These are phyloP conservation scores for Drosophila bocqueti DNA, from an alignment of 1,140 invertebrate species.

Conservation along the genomic window DNA sequence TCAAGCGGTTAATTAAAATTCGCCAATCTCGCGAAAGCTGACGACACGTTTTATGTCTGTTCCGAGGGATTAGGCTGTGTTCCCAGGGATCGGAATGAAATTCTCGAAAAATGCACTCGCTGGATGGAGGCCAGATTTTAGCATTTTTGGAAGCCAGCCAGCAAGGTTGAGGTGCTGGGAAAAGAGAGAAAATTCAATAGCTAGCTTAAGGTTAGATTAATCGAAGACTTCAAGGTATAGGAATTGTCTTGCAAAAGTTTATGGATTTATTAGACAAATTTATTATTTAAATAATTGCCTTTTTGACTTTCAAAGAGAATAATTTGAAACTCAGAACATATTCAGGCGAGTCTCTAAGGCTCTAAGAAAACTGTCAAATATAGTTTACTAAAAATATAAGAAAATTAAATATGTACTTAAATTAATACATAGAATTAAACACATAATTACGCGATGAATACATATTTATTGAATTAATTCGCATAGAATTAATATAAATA, in stretches of 20 bases:
- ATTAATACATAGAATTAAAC: too few relatives aligned
- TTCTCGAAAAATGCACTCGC: conserved; percentile 25
- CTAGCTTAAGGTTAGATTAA: neutral
- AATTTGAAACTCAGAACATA: neutral
- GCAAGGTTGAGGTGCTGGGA: neutral
- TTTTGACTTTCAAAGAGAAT: neutral
- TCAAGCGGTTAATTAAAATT: conserved; percentile 79
- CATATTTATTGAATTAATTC: too few relatives aligned
- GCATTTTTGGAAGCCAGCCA: conserved; percentile 37
- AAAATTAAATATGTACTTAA: too few relatives aligned
- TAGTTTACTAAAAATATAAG: neutral
- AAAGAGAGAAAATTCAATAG: neutral
- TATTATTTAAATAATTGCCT: neutral
- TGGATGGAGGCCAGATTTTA: conserved; percentile 18
- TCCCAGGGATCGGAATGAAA: conserved; percentile 49
- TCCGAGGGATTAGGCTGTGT: conserved; percentile 60
- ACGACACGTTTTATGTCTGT: conserved; percentile 29
- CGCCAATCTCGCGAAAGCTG: conserved; percentile 61
- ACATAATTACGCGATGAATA: too few relatives aligned
- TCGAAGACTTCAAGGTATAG: neutral
- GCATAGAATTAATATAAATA: neutral
- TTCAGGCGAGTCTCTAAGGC: too few relatives aligned
- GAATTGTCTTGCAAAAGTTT: too few relatives aligned
- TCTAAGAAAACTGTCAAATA: neutral
- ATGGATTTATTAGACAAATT: neutral